Evolutionary conservation across 2,888 invertebrate species (phyloP), one percentile per base, ranked within the genome.

Genomic region (Proisotoma minuta): DNA sequence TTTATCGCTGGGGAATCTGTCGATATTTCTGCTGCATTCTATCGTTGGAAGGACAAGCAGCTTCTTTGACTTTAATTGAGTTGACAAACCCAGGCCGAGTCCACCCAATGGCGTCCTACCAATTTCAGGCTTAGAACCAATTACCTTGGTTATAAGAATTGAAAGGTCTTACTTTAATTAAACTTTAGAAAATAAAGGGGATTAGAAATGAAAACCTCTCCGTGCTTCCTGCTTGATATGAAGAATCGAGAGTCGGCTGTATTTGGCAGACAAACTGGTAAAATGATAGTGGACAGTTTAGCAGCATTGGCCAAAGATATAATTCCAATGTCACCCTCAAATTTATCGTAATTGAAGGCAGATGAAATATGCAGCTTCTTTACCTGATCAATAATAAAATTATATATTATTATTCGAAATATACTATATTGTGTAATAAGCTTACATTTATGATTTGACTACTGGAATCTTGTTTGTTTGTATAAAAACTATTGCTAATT

Each of bases 241-340:
- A 65, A 65, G 28, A 49, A 49, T 22, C 57, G 64, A 10, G 64
- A 18, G 39, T 65, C 65, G 12, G 52, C 65, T 23, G 40, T 24
- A 56, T 59, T 61, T 2, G 65, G 65, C n/a, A 65, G 34, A 47
- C 65, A 65, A 15, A 58, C 65, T 24, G 65, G 65, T 18, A 65
- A 47, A 1, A 61, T 58, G 3, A 49, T 26, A n/a, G 29, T 57
- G 18, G 49, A 59, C 20, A 65, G 23, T 18, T 4, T 27, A 2
- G 61, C 65, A 8, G 65, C 48, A 10, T 56, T 52, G 15, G 51
- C 27, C 22, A 65, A 29, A 22, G 53, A 8, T 12, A 62, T 29
- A 20, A 65, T 39, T 8, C 48, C 65, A 43, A 65, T 65, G 50
- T 65, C 65, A 10, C 61, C 58, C 47, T 49, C 24, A 27, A 50